Conservation (phyloP, 2,888 invertebrate species). For the Tetragonisca angustula region DNA sequence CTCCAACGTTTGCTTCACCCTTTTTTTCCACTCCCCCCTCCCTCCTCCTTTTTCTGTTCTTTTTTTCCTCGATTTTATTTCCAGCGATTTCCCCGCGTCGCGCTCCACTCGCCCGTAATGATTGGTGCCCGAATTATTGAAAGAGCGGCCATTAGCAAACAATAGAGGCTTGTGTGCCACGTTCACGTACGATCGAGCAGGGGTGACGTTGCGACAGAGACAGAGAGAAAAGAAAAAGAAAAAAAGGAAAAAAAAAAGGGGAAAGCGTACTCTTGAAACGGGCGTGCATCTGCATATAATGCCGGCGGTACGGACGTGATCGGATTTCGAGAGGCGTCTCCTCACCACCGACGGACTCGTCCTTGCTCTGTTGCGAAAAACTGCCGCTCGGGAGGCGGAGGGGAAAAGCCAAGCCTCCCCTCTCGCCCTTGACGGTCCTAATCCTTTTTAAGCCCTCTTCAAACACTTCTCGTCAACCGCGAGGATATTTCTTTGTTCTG, state of each 20-base stretch:
- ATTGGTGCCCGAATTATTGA: conserved; percentile 63
- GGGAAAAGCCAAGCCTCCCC: conserved; percentile 4
- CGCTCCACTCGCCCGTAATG: conserved; percentile 50
- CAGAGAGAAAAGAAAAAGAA: not conserved
- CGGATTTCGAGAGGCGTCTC: conserved; percentile 51
- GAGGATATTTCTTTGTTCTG: not conserved
- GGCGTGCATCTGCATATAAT: conserved; percentile 66
- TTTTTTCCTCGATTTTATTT: conserved; percentile 29
- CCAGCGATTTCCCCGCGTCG: conserved; percentile 18
- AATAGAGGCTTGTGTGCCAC: conserved; percentile 45
- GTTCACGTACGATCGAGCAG: conserved; percentile 40
- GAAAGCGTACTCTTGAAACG: conserved; percentile 58
- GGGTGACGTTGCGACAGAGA: not conserved
- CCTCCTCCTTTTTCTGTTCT: not conserved
- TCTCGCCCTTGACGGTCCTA: not conserved
- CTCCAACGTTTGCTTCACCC: not conserved
- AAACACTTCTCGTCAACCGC: not conserved
- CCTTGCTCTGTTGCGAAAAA: conserved; percentile 50
- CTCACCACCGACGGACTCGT: conserved; percentile 29
- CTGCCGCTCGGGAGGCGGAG: not conserved
- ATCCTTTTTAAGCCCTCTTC: not conserved
- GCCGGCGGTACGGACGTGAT: conserved; percentile 58
- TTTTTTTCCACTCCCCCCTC: not conserved
- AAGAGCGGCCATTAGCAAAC: conserved; percentile 67
- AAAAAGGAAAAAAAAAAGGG: conserved; percentile 22